Evolutionary conservation across 2,888 invertebrate genomes (phyloP), one percentile per base, ranked within the genome.

Genomic region (Urechis unicinctus): DNA sequence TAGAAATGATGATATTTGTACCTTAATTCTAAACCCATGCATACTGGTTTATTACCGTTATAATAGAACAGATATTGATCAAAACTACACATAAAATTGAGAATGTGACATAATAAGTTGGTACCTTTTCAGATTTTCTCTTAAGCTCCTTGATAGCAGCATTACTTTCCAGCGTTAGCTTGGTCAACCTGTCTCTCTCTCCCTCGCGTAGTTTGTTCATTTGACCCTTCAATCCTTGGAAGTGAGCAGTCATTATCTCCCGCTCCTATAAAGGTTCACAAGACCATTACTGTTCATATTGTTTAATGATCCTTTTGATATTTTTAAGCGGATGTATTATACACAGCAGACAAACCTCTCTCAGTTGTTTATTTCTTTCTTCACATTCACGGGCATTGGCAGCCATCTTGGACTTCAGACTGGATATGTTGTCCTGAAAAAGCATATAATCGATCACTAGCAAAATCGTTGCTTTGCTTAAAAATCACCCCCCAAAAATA

Each of bases 181-280:
- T 74, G 29, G 73, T 75, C 17, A 78, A 68, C 48, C 73, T 71
- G 28, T 71, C 72, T 50, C 72, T 61, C 60, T 77, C 74, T 9
- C 60, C 61, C 42, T 74, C 75, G 50, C 78, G 58, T 42, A 77
- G 66, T 60, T 73, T 74, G 63, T 75, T 78, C 77, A 78, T 76
- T 59, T 78, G 71, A 25, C 69, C 68, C 58, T 78, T 78, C 52
- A 78, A 61, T 6, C 72, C 72, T 53, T 76, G 31, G 65, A 76
- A 74, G 58, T 74, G 74, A 2, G 66, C 66, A 50, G 70, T 58
- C 73, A 77, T 75, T 44, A 65, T 66, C 55, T 78, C 78, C 50
- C 73, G 56, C 52, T 78, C 77, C 75, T 76, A 54, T 21, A 28
- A n/a, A 30, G 9, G 5, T 21, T 22, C 5, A 30, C 22, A 25